Evolutionary conservation across 2,888 invertebrate genomes (phyloP), one percentile per base, ranked within the genome.

Genomic region (Spilarctia lutea): DNA sequence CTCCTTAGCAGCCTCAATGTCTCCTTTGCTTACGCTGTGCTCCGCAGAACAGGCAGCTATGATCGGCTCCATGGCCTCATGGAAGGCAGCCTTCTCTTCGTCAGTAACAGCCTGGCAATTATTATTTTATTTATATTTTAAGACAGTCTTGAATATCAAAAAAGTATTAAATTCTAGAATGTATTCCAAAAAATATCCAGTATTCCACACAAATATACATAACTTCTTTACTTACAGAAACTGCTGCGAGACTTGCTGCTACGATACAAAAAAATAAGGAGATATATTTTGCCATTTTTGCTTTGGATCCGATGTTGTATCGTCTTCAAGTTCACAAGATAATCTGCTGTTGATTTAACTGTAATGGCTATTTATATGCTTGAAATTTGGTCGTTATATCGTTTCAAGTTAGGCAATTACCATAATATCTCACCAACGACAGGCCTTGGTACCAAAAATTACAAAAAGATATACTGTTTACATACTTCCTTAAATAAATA

Each of bases 21-120:
- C 82, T 4, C 33, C 81, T 1, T 75, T 71, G 16, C 67, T 79
- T 1, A 82, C 79, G 16, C 77, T 81, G 56, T 82, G 78, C 35
- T 84, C 79, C 30, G 77, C 69, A 2, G 86, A 84, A 72, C 86
- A 86, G 63, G 82, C 82, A 0, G 78, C 70, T 39, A 86, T 74
- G 4, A 81, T 20, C 1, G 85, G 87, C 0, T 71, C 74, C 60
- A 84, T 66, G 0, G 67, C 72, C 20, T 73, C 73, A 56, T 45
- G 77, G 27, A 87, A 74, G 2, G 66, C 75, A 0, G 68, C 72
- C 24, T 77, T 83, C 35, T 86, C 87, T 66, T 80, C 83, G 4
- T 86, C 83, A 1, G 83, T 73, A 7, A 81, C 10, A 24, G 86
- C 87, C 78, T 85, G 39, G 30, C 72, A 45, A 65, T 35, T 6